A percentile compares a stretch with the other conserved stretches of the same genome.
Evolutionary conservation across 1,140 invertebrate species (phyloP).

Genomic region (Calephelis nemesis): DNA sequence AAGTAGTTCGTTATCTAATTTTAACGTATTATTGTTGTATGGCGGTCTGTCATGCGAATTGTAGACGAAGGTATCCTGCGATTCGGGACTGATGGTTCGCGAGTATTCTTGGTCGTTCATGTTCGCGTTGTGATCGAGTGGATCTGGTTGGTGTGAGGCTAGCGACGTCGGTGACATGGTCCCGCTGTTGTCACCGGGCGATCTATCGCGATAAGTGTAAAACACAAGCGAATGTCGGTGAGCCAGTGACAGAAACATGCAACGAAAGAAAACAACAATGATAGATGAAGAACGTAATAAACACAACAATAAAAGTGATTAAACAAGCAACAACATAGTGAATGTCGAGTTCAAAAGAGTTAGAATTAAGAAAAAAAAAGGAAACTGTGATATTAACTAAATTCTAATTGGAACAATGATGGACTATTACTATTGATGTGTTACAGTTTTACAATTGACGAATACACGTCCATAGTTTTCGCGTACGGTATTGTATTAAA

Average conservation of each 20-base stretch:
- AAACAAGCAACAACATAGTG: slow-evolving; percentile 44
- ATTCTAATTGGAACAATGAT: neutral
- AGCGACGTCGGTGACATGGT: slow-evolving; percentile 69
- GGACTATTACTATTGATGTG: too few species aligned
- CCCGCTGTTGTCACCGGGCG: slow-evolving; percentile 63
- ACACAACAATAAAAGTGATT: slow-evolving; percentile 46
- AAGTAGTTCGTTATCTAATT: slow-evolving; percentile 58
- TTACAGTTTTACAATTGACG: too few species aligned
- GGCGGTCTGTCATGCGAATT: slow-evolving; percentile 52
- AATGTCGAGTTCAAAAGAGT: slow-evolving; percentile 17
- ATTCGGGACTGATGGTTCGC: slow-evolving; percentile 61
- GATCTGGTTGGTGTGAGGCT: slow-evolving; percentile 49
- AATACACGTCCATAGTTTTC: neutral
- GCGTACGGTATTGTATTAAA: neutral
- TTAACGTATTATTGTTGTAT: slow-evolving; percentile 74
- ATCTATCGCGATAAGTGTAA: slow-evolving; percentile 61
- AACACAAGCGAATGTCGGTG: slow-evolving; percentile 71
- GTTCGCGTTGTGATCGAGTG: slow-evolving; percentile 59
- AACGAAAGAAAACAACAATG: slow-evolving; percentile 63
- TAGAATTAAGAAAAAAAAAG: slow-evolving; percentile 26
- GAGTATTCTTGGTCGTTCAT: slow-evolving; percentile 57
- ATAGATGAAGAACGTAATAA: slow-evolving; percentile 55
- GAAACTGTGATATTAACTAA: slow-evolving; percentile 26
- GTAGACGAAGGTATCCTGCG: slow-evolving; percentile 65
- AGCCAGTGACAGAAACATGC: slow-evolving; percentile 72